These are phyloP conservation scores for Chaetogeoica ovagalla DNA, from an alignment of 2,888 invertebrate genomes.

Conservation along the genomic window DNA sequence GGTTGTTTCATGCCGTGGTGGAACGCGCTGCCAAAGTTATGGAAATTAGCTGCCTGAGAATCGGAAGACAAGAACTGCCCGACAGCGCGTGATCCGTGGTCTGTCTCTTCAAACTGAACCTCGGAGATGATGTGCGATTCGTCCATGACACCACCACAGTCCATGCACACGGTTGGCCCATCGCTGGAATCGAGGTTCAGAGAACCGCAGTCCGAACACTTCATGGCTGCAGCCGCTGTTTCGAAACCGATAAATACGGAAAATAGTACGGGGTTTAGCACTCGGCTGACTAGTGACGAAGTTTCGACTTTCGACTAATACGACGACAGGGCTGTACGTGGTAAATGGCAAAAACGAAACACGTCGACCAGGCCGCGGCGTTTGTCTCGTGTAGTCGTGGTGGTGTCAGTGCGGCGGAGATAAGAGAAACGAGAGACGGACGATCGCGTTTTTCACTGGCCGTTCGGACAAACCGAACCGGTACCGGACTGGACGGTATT, in stretches of 20 bases:
- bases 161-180: slow-evolving; percentile 94
- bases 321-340: too few species aligned
- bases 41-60: slow-evolving; percentile 76
- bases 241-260: too few species aligned
- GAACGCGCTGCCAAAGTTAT: slow-evolving; percentile 78
- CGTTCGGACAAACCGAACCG: too few species aligned
- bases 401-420: too few species aligned
- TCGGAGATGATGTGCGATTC: slow-evolving; percentile 96
- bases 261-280: not conserved
- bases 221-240: not conserved
- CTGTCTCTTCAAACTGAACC: slow-evolving; percentile 92
- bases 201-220: slow-evolving; percentile 81
- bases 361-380: too few species aligned
- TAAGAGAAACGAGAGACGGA: too few species aligned
- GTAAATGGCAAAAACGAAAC: too few species aligned
- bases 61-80: slow-evolving; percentile 93
- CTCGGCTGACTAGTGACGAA: too few species aligned
- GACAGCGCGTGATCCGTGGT: slow-evolving; percentile 80
- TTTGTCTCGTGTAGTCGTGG: too few species aligned
- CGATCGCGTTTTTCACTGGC: too few species aligned
- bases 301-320: too few species aligned
- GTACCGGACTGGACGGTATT: too few species aligned
- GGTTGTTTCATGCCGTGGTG: slow-evolving; percentile 82
- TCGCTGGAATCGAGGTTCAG: slow-evolving; percentile 93
- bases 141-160: slow-evolving; percentile 94